Evolutionary conservation across 30 jellyfish, hydroid and myxozoan genomes (phyloP).

Genomic region (Cassiopea xamachana): DNA sequence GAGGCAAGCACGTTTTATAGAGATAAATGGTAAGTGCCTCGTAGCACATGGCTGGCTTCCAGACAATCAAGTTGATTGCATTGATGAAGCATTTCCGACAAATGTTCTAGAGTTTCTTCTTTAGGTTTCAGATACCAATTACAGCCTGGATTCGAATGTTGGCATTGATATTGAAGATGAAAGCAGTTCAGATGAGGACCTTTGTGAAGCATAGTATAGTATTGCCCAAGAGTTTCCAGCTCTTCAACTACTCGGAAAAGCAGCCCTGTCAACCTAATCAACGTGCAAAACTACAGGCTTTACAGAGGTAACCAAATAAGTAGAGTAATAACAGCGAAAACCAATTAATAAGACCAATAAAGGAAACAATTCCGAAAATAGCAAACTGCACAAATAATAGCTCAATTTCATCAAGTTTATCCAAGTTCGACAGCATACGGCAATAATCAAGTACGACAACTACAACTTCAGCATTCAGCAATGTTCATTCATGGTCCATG

Average conservation of each 20-base stretch:
- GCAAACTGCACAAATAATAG: no score
- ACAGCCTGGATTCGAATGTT: not conserved
- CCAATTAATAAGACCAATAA: no score
- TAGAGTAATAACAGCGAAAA: no score
- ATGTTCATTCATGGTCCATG: no score
- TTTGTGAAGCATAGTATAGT: not conserved
- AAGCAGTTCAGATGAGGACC: not conserved
- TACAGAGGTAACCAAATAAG: no score
- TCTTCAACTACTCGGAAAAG: not conserved
- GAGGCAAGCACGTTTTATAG: not conserved
- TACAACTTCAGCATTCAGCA: no score
- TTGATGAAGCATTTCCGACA: not conserved
- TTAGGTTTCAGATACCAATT: no score
- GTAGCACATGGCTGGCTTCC: not conserved
- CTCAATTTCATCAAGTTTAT: no score
- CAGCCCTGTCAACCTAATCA: not conserved
- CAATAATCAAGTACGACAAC: no score
- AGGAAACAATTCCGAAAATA: no score
- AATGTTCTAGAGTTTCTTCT: not conserved
- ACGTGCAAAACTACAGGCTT: no score
- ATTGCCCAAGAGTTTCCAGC: not conserved
- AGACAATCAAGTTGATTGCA: not conserved
- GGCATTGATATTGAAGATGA: not conserved
- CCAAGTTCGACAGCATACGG: no score
- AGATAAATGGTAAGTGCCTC: not conserved